Evolutionary conservation across 2,797 vertebrate genomes (phyloP), one percentile per base, ranked within the genome.

Genomic region (Ceyx erithaca): DNA sequence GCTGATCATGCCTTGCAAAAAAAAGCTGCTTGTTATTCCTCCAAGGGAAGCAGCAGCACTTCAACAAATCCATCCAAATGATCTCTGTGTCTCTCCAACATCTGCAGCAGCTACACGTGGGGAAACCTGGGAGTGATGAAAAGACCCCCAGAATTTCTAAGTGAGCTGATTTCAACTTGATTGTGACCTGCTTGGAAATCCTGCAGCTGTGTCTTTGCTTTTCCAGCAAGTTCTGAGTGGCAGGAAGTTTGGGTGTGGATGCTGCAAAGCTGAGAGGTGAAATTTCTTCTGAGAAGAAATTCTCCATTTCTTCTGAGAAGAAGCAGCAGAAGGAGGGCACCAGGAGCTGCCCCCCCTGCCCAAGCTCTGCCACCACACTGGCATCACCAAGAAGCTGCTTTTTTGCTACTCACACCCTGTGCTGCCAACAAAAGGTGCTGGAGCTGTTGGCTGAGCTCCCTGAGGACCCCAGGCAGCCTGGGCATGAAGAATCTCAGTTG

Each of bases 141-240:
- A 81, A 80, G 52, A 33, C 19, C 49, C 22, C 22, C n/a, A 51
- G 62, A 82, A 40, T 14, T 86, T 81, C 86, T 46, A 61, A 87
- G 40, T 16, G n/a, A 37, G 63, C 81, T 93, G 90, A 68, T 89
- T 89, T 45, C 59, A 54, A 69, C 71, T 93, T 54, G 59, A 52
- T 33, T 75, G 83, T 66, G 80, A 73, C 69, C 80, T 31, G 55
- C 81, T 92, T 75, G 83, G 76, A 93, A 89, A 83, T 64, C 78
- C 81, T 70, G 79, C 82, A 91, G 92, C 88, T 95, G 62, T 25
- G 76, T 70, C 84, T 82, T 18, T 72, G 73, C 75, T 96, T 94
- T 85, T 76, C 37, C 70, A 62, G 62, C 21, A 10, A 93, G 49
- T 80, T 58, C 78, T 64, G 73, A 41, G 52, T 84, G 77, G 93